These are phyloP conservation scores for Ivindomyrus marchei DNA, from an alignment of 2,113 vertebrate genomes.

Conservation along the genomic window DNA sequence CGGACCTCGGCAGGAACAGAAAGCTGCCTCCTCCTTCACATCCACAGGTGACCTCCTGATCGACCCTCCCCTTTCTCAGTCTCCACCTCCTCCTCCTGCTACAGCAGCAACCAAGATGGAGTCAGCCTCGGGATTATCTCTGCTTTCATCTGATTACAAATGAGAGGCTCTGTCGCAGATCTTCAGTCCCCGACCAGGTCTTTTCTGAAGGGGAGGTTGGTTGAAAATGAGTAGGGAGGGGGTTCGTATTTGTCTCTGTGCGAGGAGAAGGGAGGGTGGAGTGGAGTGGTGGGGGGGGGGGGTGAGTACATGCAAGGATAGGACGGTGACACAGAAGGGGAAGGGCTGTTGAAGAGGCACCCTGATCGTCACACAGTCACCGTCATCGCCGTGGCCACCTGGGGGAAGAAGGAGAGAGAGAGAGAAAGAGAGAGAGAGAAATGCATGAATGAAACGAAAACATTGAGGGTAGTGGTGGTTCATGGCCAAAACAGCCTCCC, in stretches of 20 bases:
- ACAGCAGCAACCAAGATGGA: slow-evolving; percentile 48
- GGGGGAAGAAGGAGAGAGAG: slow-evolving; percentile 1
- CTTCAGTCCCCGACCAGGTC: slow-evolving; percentile 45
- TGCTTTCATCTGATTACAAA: slow-evolving; percentile 54
- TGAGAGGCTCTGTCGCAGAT: slow-evolving; percentile 43
- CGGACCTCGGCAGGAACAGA: slow-evolving; percentile 28
- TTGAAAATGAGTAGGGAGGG: not conserved
- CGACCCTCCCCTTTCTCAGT: not conserved
- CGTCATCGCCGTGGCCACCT: slow-evolving; percentile 33
- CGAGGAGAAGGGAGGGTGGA: not conserved
- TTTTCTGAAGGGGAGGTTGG: not conserved
- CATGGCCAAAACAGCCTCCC: slow-evolving; percentile 10
- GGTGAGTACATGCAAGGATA: not conserved
- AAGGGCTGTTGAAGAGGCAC: slow-evolving; percentile 29
- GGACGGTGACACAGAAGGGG: slow-evolving; percentile 29
- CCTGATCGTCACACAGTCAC: slow-evolving; percentile 30
- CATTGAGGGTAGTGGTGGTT: slow-evolving; percentile 15
- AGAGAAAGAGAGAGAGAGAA: slow-evolving; percentile 1
- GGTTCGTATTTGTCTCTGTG: not conserved
- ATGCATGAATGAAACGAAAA: slow-evolving; percentile 26
- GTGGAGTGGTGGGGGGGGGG: not conserved
- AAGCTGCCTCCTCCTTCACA: slow-evolving; percentile 29
- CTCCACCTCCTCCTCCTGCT: slow-evolving; percentile 24
- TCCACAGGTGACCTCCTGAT: slow-evolving; percentile 51
- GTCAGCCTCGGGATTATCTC: slow-evolving; percentile 50